Conservation (phyloP, 2,113 vertebrate genomes). For the Lichenostomus cassidix region DNA sequence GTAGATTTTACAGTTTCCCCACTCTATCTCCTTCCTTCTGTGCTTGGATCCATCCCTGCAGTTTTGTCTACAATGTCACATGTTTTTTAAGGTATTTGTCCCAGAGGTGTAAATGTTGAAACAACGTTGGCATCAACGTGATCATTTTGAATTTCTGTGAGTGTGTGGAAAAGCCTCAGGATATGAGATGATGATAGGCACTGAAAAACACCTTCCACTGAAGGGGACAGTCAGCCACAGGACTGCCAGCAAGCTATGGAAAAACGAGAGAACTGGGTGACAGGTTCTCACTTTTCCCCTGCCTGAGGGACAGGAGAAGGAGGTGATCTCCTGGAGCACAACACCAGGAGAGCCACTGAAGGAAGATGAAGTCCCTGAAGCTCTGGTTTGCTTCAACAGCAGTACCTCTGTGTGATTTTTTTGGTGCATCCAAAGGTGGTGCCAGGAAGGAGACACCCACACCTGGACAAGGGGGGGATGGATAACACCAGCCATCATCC, state of each 20-base stretch:
- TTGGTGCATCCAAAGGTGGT: not conserved
- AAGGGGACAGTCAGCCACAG: not conserved
- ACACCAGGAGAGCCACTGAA: not conserved
- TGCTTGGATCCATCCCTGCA: not conserved
- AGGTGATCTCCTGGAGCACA: not conserved
- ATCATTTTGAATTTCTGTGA: not conserved
- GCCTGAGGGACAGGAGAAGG: not conserved
- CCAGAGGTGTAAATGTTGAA: not conserved
- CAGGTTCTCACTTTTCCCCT: not conserved
- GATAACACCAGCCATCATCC: not conserved
- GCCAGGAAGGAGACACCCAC: not conserved
- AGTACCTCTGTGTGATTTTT: not conserved
- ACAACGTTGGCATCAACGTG: fast-evolving
- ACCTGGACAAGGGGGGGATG: fast-evolving
- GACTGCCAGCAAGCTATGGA: not conserved
- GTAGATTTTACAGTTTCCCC: not conserved
- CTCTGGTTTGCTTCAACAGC: not conserved
- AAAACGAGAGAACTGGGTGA: not conserved
- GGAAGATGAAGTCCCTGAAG: not conserved
- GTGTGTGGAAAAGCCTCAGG: not conserved
- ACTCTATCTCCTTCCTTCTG: not conserved
- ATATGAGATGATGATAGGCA: not conserved
- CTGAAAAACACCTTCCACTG: not conserved
- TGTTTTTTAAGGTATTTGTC: not conserved
- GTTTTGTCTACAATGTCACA: not conserved